A percentile compares a stretch with the other conserved stretches of the same genome.
Evolutionary conservation across 2,797 vertebrate genomes (phyloP).

Genomic region (Anguilla obscura): DNA sequence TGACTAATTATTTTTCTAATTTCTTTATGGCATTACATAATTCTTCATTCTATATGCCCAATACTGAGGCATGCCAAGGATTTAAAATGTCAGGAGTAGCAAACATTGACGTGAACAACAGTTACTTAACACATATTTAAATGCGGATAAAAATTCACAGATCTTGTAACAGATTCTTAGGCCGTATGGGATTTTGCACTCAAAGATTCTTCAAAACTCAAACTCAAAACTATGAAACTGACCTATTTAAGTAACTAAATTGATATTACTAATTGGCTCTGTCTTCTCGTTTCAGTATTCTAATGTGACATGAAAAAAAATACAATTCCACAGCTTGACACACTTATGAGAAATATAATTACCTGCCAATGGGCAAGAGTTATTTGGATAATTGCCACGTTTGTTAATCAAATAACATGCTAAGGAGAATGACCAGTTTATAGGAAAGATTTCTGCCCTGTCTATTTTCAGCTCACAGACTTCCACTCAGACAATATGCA

Average conservation of each 20-base stretch:
- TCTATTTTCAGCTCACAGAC: neutral
- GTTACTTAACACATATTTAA: neutral
- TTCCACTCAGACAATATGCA: neutral
- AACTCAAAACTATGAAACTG: neutral
- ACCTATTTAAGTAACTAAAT: neutral
- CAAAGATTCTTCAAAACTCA: neutral
- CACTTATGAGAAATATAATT: conserved; percentile 3
- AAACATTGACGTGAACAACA: neutral
- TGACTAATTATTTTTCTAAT: neutral
- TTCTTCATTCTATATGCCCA: neutral
- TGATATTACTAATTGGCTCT: neutral
- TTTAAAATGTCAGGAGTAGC: neutral
- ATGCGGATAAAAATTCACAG: neutral
- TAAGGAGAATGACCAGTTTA: neutral
- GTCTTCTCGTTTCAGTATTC: neutral
- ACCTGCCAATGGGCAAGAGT: neutral
- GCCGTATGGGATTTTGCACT: neutral
- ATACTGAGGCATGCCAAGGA: neutral
- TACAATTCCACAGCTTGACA: neutral
- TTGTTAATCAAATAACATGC: neutral
- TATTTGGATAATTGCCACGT: neutral
- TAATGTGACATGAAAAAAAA: neutral
- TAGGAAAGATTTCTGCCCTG: neutral
- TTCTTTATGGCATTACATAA: neutral
- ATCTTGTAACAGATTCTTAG: no score